Evolutionary conservation across 2,113 vertebrate species (phyloP).

Genomic region (Syngnathus scovelli): DNA sequence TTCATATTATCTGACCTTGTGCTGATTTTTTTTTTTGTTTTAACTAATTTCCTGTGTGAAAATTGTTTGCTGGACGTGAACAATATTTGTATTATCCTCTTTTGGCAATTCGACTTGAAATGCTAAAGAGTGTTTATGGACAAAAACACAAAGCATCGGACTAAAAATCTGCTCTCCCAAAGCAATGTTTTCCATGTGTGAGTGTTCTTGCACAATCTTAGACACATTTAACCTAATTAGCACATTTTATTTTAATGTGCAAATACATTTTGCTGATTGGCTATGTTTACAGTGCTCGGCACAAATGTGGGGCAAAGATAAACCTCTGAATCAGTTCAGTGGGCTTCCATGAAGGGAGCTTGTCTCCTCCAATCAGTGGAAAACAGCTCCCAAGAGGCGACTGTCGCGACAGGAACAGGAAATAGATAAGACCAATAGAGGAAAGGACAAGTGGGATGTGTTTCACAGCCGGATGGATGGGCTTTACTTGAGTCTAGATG

Average conservation of each 20-base stretch:
- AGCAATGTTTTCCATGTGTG: not conserved
- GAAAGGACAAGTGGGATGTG: constrained; percentile 43
- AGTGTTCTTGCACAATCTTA: not conserved
- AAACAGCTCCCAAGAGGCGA: constrained; percentile 43
- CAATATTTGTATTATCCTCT: not conserved
- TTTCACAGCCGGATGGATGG: constrained; percentile 35
- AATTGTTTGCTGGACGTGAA: not conserved
- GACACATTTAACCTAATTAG: not conserved
- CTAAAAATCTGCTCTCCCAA: not conserved
- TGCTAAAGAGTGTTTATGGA: not conserved
- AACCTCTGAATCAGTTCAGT: constrained; percentile 19
- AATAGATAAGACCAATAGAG: constrained; percentile 58
- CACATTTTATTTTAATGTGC: not conserved
- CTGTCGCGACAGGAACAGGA: constrained; percentile 55
- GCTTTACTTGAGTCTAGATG: constrained; percentile 37
- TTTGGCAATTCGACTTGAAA: too few species aligned
- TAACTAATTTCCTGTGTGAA: not conserved
- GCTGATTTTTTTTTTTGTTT: not conserved
- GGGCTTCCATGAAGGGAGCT: constrained; percentile 31
- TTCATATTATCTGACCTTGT: not conserved
- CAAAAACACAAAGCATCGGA: not conserved
- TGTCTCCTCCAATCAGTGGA: constrained; percentile 53
- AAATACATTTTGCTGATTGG: not conserved
- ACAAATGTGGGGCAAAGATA: constrained; percentile 3
- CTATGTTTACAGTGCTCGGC: not conserved